These are phyloP conservation scores for Philypnodon macrostomus DNA, from an alignment of 2,797 vertebrate genomes.

Conservation along the genomic window DNA sequence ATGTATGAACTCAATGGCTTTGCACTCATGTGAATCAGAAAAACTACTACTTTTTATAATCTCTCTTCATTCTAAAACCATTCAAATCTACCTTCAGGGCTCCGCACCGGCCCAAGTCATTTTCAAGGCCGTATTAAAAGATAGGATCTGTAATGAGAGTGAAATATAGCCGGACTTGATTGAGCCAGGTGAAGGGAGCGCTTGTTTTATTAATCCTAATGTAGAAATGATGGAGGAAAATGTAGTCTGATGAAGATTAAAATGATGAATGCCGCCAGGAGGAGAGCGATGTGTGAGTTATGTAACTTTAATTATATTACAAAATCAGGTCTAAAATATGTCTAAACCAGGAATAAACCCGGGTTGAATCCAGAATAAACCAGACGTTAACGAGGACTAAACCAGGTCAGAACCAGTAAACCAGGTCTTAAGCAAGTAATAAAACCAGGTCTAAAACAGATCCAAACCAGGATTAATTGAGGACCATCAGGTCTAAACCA, in stretches of 20 bases:
- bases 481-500: too few species aligned
- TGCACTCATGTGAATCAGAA: not conserved
- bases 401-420: too few species aligned
- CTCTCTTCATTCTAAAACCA: constrained; percentile 32
- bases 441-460: too few species aligned
- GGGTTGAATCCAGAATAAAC: too few species aligned
- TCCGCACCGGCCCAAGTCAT: constrained; percentile 53
- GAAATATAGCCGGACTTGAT: constrained; percentile 39
- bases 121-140: constrained; percentile 65
- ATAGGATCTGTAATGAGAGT: constrained; percentile 69
- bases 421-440: too few species aligned
- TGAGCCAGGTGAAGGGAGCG: constrained; percentile 52
- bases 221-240: constrained; percentile 50
- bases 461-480: too few species aligned
- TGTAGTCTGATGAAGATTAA: constrained; percentile 36
- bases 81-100: constrained; percentile 48
- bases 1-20: constrained; percentile 26
- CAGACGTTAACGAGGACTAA: too few species aligned
- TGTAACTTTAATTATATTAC: constrained; percentile 27
- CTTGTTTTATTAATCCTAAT: constrained; percentile 55
- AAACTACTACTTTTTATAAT: constrained; percentile 40
- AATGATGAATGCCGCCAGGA: constrained; percentile 33
- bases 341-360: too few species aligned
- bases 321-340: too few species aligned
- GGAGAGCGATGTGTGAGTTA: constrained; percentile 12